Evolutionary conservation across 2,888 invertebrate species (phyloP).

Genomic region (Brachylomia viminalis): DNA sequence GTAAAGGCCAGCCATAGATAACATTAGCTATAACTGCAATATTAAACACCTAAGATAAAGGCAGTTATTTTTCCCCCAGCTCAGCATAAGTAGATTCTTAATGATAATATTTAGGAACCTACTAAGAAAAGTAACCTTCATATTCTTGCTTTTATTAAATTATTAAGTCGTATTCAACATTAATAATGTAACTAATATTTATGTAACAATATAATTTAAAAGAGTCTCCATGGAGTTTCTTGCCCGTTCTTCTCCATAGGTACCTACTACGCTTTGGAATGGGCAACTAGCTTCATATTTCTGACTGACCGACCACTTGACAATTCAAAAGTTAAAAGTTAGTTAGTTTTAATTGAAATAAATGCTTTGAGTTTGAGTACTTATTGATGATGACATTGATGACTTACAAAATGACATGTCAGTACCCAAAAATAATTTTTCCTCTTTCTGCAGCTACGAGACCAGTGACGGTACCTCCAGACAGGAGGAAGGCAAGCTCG

Average conservation of each 20-base stretch:
- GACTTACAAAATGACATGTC: background rate
- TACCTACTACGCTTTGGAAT: too few species aligned
- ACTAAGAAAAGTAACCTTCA: background rate
- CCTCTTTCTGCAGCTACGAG: constrained; percentile 87
- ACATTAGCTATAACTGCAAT: background rate
- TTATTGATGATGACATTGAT: background rate
- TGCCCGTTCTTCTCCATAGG: too few species aligned
- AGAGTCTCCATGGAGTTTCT: too few species aligned
- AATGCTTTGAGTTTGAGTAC: too few species aligned
- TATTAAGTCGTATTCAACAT: background rate
- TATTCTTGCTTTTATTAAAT: background rate
- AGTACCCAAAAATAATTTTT: constrained; percentile 10
- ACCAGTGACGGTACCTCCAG: constrained; percentile 92
- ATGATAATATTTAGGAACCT: background rate
- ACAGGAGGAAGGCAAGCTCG: constrained; percentile 92
- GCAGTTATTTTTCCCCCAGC: too few species aligned
- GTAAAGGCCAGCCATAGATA: background rate
- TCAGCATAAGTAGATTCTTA: background rate
- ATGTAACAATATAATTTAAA: too few species aligned
- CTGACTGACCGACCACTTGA: too few species aligned
- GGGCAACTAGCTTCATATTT: too few species aligned
- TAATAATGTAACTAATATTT: too few species aligned
- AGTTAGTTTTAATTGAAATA: too few species aligned
- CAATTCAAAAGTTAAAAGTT: too few species aligned
- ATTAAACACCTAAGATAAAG: background rate